phyloP scores from a whole-genome alignment of 2,888 invertebrate species.

The Scelioninae gen. 2 region DNA sequence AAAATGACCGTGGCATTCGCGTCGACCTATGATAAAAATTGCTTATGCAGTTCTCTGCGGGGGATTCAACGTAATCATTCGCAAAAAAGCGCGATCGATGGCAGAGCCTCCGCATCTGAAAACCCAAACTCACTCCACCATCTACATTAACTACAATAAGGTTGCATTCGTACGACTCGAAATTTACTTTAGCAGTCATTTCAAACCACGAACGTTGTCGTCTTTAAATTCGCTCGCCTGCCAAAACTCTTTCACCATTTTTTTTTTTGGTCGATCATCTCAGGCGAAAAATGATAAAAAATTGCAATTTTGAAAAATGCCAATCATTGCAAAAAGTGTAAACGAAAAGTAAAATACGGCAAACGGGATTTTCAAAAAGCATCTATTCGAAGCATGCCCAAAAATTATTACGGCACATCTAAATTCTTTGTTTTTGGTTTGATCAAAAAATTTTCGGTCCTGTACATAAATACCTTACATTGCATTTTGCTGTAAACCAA shows the following conservation, averaged over 20 bases:
- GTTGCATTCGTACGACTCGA: conserved; percentile 32
- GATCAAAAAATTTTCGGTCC: conserved; percentile 26
- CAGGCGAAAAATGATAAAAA: conserved; percentile 40
- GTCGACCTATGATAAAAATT: conserved; percentile 65
- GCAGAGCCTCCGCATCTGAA: conserved; percentile 35
- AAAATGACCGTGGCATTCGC: conserved; percentile 73
- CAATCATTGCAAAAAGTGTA: conserved; percentile 68
- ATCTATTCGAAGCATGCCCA: conserved; percentile 74
- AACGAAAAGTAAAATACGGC: conserved; percentile 62
- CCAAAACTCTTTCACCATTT: not conserved
- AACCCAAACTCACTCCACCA: conserved; percentile 49
- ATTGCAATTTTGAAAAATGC: conserved; percentile 73
- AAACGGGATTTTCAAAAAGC: conserved; percentile 69
- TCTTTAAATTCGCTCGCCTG: not conserved
- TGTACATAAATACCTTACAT: conserved; percentile 64
- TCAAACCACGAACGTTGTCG: not conserved
- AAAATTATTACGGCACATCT: conserved; percentile 74
- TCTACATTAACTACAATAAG: conserved; percentile 48
- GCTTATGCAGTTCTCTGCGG: conserved; percentile 60
- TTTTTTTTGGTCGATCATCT: conserved; percentile 2
- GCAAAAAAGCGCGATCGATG: conserved; percentile 44
- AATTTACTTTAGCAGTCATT: not conserved
- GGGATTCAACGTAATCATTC: conserved; percentile 41
- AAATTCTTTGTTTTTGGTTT: conserved; percentile 51
- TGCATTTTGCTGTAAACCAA: conserved; percentile 1